Evolutionary conservation across 2,888 invertebrate genomes (phyloP).

Genomic region (Troides helena): DNA sequence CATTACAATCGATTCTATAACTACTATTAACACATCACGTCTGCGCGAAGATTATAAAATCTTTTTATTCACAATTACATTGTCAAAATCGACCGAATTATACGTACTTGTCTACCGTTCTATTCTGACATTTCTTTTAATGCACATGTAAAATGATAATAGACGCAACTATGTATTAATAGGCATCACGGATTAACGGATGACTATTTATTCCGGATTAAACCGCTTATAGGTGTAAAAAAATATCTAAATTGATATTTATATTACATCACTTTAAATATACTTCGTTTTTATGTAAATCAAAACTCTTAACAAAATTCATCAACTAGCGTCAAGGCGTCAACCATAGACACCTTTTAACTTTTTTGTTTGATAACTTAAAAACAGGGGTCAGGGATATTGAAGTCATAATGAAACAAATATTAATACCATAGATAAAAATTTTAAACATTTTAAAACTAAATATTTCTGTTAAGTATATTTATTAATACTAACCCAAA

Average conservation of each 20-base stretch:
- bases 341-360: slow-evolving; percentile 63
- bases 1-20: slow-evolving; percentile 58
- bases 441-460: background rate
- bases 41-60: slow-evolving; percentile 38
- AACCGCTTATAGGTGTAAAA: slow-evolving; percentile 51
- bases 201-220: slow-evolving; percentile 38
- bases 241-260: slow-evolving; percentile 36
- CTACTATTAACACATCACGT: slow-evolving; percentile 41
- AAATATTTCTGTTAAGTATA: too few species aligned
- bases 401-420: background rate
- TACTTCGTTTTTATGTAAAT: slow-evolving; percentile 40
- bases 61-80: slow-evolving; percentile 55
- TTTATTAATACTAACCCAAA: too few species aligned
- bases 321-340: slow-evolving; percentile 68
- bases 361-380: slow-evolving; percentile 34
- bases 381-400: slow-evolving; percentile 8
- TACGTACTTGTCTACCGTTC: slow-evolving; percentile 47
- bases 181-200: slow-evolving; percentile 38
- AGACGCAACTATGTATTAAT: slow-evolving; percentile 54
- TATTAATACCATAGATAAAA: slow-evolving; percentile 9
- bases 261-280: slow-evolving; percentile 41
- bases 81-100: slow-evolving; percentile 57
- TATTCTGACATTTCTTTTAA: slow-evolving; percentile 70
- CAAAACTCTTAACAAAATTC: slow-evolving; percentile 48
- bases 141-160: slow-evolving; percentile 71